These are phyloP conservation scores for Hydractinia symbiolongicarpus DNA, from an alignment of 30 jellyfish, hydroid and myxozoan species.

Conservation along the genomic window DNA sequence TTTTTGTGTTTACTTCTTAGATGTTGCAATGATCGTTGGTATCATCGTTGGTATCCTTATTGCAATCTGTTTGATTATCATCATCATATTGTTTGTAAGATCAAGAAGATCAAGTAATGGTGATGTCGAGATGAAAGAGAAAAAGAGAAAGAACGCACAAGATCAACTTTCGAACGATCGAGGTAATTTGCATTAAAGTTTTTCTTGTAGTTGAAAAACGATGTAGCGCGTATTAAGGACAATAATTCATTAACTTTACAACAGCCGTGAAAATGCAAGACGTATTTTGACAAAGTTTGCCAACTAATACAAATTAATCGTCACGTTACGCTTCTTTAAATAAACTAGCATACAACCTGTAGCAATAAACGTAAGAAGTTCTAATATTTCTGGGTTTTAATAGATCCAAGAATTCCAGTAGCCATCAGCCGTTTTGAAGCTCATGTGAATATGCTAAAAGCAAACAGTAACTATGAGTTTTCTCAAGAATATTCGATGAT, in stretches of 20 bases:
- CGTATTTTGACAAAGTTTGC: no score
- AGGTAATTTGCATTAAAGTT: no score
- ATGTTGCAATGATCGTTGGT: slow-evolving; percentile 8
- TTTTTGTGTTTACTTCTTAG: neutral
- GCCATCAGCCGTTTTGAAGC: slow-evolving; percentile 44
- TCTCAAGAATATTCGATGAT: slow-evolving; percentile 75
- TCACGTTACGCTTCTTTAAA: no score
- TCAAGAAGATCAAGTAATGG: no score
- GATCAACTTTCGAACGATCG: no score
- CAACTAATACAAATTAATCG: no score
- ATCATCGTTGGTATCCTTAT: neutral
- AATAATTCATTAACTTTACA: no score
- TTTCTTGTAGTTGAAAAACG: no score
- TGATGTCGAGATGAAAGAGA: no score
- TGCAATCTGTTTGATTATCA: slow-evolving; percentile 2
- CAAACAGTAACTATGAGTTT: slow-evolving; percentile 69
- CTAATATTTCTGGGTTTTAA: neutral
- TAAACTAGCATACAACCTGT: neutral
- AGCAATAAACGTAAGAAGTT: neutral
- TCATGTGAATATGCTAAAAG: slow-evolving; percentile 63
- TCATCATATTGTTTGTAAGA: neutral
- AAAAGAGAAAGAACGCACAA: no score
- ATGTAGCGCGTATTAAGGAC: no score
- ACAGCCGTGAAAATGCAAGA: no score
- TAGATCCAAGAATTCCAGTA: slow-evolving; percentile 61